Percentiles rank a stretch among this genome's conserved stretches.
phyloP scores from a whole-genome alignment of 2,888 invertebrate species.

The Plagodis dolabraria region DNA sequence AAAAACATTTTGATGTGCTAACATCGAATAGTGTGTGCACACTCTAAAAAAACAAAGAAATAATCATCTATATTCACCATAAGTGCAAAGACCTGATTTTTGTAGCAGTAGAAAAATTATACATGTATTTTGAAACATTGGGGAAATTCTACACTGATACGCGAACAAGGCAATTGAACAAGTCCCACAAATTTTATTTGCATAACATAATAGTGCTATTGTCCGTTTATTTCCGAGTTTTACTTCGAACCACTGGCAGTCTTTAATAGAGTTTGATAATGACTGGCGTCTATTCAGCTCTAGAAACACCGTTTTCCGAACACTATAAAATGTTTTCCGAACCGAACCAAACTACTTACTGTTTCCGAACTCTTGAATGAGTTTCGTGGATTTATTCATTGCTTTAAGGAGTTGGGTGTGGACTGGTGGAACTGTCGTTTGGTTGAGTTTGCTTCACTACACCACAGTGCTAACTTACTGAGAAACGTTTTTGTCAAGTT shows the following conservation, averaged over 20 bases:
- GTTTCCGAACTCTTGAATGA: slow-evolving; percentile 44
- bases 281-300: slow-evolving; percentile 36
- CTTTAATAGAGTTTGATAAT: slow-evolving; percentile 37
- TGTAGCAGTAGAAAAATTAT: too few relatives aligned
- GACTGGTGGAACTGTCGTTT: slow-evolving; percentile 28
- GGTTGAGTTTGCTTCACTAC: slow-evolving; percentile 1
- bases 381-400: slow-evolving; percentile 38
- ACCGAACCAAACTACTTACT: slow-evolving; percentile 42
- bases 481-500: slow-evolving; percentile 23
- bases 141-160: too few relatives aligned
- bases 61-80: too few relatives aligned
- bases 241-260: slow-evolving; percentile 20
- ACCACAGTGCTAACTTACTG: not conserved
- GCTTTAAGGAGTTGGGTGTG: slow-evolving; percentile 34
- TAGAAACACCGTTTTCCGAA: slow-evolving; percentile 37
- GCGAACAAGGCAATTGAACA: too few relatives aligned
- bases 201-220: slow-evolving; percentile 13
- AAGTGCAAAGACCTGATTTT: too few relatives aligned
- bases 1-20: too few relatives aligned
- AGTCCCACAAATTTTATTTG: not conserved
- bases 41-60: too few relatives aligned
- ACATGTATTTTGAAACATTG: too few relatives aligned
- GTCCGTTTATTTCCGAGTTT: slow-evolving; percentile 6
- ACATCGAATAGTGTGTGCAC: too few relatives aligned
- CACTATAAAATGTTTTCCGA: slow-evolving; percentile 45